phyloP scores from a whole-genome alignment of 1,140 invertebrate genomes.

The Cotesia vestalis region DNA sequence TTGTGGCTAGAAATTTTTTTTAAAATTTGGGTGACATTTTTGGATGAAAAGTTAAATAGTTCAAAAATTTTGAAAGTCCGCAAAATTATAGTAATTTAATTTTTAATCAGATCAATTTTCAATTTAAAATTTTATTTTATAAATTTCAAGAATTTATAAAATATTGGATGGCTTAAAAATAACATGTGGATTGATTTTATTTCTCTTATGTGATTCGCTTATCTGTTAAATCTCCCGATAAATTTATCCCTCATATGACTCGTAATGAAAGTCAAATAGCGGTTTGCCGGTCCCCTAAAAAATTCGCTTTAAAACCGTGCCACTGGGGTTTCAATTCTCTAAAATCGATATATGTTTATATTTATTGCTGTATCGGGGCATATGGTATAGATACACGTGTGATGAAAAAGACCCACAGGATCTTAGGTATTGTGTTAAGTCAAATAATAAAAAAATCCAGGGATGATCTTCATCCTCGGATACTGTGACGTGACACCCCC shows the following conservation, averaged over 20 bases:
- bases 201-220: conserved; percentile 19
- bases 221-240: conserved; percentile 40
- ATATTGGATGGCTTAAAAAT: background rate
- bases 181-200: background rate
- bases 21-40: too few species aligned
- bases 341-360: too few species aligned
- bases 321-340: too few species aligned
- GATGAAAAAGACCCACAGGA: background rate
- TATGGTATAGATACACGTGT: conserved; percentile 50
- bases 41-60: too few species aligned
- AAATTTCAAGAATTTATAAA: background rate
- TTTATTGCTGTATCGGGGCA: conserved; percentile 43
- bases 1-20: too few species aligned
- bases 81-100: too few species aligned
- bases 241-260: conserved; percentile 52
- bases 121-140: too few species aligned
- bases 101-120: too few species aligned
- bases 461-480: too few species aligned
- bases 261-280: conserved; percentile 67
- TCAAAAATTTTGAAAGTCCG: too few species aligned
- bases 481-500: conserved; percentile 30
- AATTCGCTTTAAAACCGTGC: conserved; percentile 24
- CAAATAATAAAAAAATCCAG: conserved; percentile 14
- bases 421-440: too few species aligned
- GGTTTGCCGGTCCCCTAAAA: conserved; percentile 50